Base-by-base conservation (phyloP, 2,888 invertebrate species). In the Frankliniella intonsa region DNA sequence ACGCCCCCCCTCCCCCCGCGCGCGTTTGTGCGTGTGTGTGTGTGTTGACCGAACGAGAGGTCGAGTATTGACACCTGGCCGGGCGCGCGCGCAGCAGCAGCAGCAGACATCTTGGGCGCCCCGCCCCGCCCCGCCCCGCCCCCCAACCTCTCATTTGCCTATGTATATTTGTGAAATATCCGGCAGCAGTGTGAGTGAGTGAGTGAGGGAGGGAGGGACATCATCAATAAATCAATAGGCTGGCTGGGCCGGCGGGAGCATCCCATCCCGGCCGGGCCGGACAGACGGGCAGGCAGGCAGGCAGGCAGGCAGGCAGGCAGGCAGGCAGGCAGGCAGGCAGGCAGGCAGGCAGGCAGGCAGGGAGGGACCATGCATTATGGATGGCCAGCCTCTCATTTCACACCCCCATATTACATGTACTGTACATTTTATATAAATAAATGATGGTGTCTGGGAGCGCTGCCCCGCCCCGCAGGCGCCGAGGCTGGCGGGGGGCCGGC, bases 401-500 rank as follows among this genome's bases (percentile, higher is more conserved):
- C 86, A 86, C 86, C 85, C 85, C 85, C 85, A 84, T 86, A 86
- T 86, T 86, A 86, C 86, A 86, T 86, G 86, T 86, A 86, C 86
- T 86, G 86, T 86, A 86, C 86, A 86, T 86, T 86, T 86, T 86
- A 86, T 86, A 86, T 86, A 86, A 86, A 86, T 86, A 86, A 86
- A 85, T 85, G 85, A 86, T 85, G 84, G 83, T 76, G 69, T 76
- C 69, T 76, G 69, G 69, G 25, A 80, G 55, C 85, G 82, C 84
- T 83, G 88, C 90, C 90, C 87, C 90, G 90, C 87, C 88, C 88
- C 81, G 89, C 90, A 83, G 89, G 89, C 85, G 90, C 38, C 38
- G 38, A 38, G 90, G 62, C 62, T 62, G 62, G 62, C 14, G 62
- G 62, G 19, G 51, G 51, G 10, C 51, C 51, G 51, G 55, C 55